These are phyloP conservation scores for Cheilosia vernalis DNA, from an alignment of 2,888 invertebrate species.

Conservation along the genomic window DNA sequence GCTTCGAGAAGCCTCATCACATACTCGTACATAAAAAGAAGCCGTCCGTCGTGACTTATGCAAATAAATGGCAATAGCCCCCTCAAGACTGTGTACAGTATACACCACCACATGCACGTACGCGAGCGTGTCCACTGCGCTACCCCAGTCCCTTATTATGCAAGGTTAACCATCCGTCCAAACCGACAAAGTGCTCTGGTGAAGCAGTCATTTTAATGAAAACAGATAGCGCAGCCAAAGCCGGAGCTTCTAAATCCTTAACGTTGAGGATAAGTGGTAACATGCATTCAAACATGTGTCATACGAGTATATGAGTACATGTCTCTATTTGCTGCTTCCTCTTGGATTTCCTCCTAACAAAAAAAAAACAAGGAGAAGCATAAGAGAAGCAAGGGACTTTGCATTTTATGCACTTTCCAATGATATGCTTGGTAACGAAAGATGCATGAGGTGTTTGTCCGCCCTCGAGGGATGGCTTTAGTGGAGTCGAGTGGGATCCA, in stretches of 20 bases:
- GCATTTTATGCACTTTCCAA: constrained; percentile 69
- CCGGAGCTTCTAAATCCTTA: constrained; percentile 64
- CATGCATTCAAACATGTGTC: constrained; percentile 67
- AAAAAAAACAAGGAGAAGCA: background rate
- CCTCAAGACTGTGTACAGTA: constrained; percentile 32
- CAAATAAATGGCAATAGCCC: constrained; percentile 65
- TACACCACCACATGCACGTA: constrained; percentile 64
- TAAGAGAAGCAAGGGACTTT: constrained; percentile 17
- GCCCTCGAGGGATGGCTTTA: constrained; percentile 11
- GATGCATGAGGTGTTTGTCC: constrained; percentile 59
- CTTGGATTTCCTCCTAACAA: constrained; percentile 21
- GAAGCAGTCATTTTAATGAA: constrained; percentile 69
- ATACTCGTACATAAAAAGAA: constrained; percentile 52
- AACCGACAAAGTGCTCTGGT: constrained; percentile 66
- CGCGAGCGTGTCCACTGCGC: constrained; percentile 62
- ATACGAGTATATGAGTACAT: constrained; percentile 15
- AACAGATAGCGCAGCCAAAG: constrained; percentile 64
- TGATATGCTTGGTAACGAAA: constrained; percentile 43
- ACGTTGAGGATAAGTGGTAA: constrained; percentile 69
- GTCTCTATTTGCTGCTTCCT: constrained; percentile 30
- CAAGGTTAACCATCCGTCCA: constrained; percentile 72
- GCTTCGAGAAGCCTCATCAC: constrained; percentile 9
- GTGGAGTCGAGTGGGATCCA: constrained; percentile 29
- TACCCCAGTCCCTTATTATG: constrained; percentile 57
- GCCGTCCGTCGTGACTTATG: constrained; percentile 63